Base-by-base conservation (phyloP, 2,888 invertebrate species). In the Bursaphelenchus okinawaensis region DNA sequence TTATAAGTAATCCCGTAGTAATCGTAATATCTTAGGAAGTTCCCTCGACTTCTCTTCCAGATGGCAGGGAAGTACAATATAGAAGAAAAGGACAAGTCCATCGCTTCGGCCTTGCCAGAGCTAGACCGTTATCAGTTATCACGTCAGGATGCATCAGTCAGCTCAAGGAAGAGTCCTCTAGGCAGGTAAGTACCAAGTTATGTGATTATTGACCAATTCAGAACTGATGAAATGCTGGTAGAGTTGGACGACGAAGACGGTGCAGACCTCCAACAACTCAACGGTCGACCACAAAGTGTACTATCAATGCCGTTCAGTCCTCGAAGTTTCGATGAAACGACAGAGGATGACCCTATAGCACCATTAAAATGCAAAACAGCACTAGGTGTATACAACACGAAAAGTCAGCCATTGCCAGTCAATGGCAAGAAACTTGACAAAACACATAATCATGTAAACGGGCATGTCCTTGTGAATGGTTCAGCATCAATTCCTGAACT, bases 141-240 rank as follows among this genome's bases (percentile, higher is more conserved):
- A 7, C 61, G 71, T n/a, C 71, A 71, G 60, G 71, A 71, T 61
- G 71, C 71, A n/a, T 75, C 71, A 22, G 71, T 75, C 12, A 69
- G 52, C 50, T 65, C 69, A 40, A 40, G 68, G 20, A 71, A 71
- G 55, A 71, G 67, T 67, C 71, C 71, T 12, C 63, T 71, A 28
- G 71, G 65, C 29, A 69, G 70, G 70, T 70, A 52, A 51, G 68
- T n/a, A 52, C n/a, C 22, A 8, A n/a, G 40, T 9, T 40, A 12
- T 40, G 20, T 52, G 54, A 52, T n/a, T 52, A n/a, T 19, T 52
- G 24, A n/a, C 23, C 12, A 22, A 72, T 78, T 64, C 69, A 79
- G 79, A 63, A 79, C 79, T 24, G 79, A 79, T 63, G 79, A 79
- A 56, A 67, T 77, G 50, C 70, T 76, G 55, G 66, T 73, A 55